Evolutionary conservation across 2,113 vertebrate species (phyloP).

Genomic region (Uropsilus gracilis): DNA sequence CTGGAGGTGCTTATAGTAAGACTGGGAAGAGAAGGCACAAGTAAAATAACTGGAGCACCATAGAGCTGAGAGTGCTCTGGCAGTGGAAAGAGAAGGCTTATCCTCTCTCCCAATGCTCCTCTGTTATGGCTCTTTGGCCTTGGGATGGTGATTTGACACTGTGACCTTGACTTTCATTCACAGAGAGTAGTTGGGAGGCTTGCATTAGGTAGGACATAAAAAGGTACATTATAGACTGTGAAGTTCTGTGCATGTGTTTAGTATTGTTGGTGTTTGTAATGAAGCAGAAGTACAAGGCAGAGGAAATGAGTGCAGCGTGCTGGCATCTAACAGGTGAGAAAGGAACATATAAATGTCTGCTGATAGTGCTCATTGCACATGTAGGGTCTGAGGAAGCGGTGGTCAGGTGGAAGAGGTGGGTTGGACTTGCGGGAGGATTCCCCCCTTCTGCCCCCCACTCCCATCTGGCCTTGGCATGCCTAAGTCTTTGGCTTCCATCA

Average conservation of each 20-base stretch:
- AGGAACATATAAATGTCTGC: neutral
- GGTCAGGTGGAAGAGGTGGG: no score
- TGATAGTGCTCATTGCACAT: neutral
- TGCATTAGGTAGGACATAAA: neutral
- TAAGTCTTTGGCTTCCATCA: neutral
- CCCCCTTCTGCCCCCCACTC: neutral
- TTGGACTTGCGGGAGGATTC: neutral
- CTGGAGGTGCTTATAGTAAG: neutral
- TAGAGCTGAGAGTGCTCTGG: neutral
- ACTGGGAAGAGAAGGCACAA: neutral
- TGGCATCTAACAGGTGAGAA: neutral
- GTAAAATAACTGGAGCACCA: neutral
- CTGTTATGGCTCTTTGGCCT: neutral
- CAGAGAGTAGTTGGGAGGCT: neutral
- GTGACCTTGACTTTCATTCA: neutral
- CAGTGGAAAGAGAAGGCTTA: neutral
- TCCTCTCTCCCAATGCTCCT: neutral
- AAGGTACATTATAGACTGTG: neutral
- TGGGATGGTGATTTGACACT: neutral
- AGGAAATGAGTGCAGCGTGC: neutral
- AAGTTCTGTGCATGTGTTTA: neutral
- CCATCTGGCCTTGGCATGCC: neutral
- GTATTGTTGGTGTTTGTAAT: neutral
- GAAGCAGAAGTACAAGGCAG: neutral
- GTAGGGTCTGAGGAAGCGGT: neutral